Conservation (phyloP, 1,140 invertebrate genomes). For the Microplitis demolitor region DNA sequence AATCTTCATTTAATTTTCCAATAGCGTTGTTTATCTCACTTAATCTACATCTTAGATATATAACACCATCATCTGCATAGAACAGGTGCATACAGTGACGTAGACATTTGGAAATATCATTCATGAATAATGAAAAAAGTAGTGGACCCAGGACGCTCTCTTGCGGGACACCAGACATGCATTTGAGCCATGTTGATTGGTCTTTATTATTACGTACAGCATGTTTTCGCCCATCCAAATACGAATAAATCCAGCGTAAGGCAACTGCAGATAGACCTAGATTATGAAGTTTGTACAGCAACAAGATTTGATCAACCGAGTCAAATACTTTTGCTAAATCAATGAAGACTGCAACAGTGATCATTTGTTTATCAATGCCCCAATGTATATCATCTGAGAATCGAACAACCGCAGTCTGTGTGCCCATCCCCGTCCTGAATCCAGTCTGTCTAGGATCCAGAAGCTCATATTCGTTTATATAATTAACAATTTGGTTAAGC, state of each 20-base stretch:
- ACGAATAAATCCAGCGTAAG: background rate
- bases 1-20: no score
- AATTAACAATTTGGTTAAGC: background rate
- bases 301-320: background rate
- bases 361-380: background rate
- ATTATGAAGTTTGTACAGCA: background rate
- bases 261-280: background rate
- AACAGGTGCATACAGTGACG: no score
- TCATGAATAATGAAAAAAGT: no score
- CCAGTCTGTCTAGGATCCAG: background rate
- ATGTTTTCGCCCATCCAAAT: no score
- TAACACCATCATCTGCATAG: no score
- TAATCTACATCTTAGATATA: no score
- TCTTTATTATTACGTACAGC: no score
- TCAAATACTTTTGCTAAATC: background rate
- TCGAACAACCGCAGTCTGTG: background rate
- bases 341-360: background rate
- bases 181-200: no score
- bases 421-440: background rate
- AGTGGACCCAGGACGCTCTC: background rate
- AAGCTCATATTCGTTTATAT: background rate
- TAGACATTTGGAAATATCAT: no score
- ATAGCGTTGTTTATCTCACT: no score
- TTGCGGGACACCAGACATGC: background rate
- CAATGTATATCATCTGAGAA: background rate